Evolutionary conservation across 2,888 invertebrate species (phyloP).

Genomic region (Spialia ferax): DNA sequence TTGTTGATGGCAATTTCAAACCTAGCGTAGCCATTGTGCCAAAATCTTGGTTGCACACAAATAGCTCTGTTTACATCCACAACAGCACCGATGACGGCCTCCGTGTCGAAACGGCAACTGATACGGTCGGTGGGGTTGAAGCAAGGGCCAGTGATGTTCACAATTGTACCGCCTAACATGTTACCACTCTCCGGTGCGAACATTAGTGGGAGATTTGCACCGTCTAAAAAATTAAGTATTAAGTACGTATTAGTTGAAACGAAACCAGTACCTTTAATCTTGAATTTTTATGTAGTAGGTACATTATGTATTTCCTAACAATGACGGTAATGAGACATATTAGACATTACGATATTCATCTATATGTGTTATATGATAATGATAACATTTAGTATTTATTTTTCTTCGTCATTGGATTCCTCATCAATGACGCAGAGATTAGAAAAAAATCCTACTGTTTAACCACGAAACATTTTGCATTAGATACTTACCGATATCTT

Average conservation of each 20-base stretch:
- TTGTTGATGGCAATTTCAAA: constrained; percentile 95
- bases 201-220: constrained; percentile 92
- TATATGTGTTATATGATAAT: too few species aligned
- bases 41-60: constrained; percentile 95
- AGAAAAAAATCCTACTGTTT: too few species aligned
- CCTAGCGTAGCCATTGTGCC: constrained; percentile 95
- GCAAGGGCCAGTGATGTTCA: constrained; percentile 98
- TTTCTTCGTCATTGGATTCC: too few species aligned
- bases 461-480: background rate
- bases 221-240: constrained; percentile 87
- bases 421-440: too few species aligned
- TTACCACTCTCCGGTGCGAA: constrained; percentile 98
- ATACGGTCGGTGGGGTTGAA: constrained; percentile 92
- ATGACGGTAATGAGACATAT: too few species aligned
- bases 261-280: too few species aligned
- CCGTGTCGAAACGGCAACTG: constrained; percentile 94
- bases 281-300: too few species aligned
- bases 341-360: too few species aligned
- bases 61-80: constrained; percentile 94
- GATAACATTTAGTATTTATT: too few species aligned
- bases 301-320: too few species aligned
- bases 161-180: constrained; percentile 98
- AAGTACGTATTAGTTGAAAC: background rate
- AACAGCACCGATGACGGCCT: constrained; percentile 92
- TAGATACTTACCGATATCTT: constrained; percentile 92